Evolutionary conservation across 2,113 vertebrate genomes (phyloP).

Genomic region (Ammodytes dubius): DNA sequence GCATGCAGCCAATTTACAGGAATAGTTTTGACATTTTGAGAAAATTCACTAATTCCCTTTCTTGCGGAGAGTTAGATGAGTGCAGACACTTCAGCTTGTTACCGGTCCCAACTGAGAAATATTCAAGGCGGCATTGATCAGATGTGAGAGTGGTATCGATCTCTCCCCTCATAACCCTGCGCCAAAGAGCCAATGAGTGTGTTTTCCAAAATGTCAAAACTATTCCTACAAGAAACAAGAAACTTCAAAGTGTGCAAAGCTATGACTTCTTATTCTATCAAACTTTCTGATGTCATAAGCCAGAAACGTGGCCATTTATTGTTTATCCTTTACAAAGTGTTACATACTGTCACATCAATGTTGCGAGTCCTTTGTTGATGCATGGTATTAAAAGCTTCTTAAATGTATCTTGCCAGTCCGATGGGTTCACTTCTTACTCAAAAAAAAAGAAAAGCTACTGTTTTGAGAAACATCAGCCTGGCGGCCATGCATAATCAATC

Average conservation of each 20-base stretch:
- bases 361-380: conserved; percentile 9
- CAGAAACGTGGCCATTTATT: background rate
- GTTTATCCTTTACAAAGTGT: background rate
- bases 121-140: background rate
- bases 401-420: background rate
- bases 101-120: background rate
- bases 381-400: conserved; percentile 20
- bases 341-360: conserved; percentile 30
- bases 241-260: background rate
- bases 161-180: background rate
- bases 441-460: background rate
- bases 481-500: background rate
- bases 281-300: background rate
- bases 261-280: background rate
- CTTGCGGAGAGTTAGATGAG: background rate
- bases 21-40: background rate
- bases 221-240: background rate
- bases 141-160: conserved; percentile 11
- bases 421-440: background rate
- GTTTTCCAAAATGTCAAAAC: background rate
- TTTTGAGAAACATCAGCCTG: background rate
- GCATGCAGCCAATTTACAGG: background rate
- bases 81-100: background rate
- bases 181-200: background rate
- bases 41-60: background rate